Evolutionary conservation across 1,140 invertebrate species (phyloP), one percentile per base, ranked within the genome.

Genomic region (Caenorhabditis briggsae): DNA sequence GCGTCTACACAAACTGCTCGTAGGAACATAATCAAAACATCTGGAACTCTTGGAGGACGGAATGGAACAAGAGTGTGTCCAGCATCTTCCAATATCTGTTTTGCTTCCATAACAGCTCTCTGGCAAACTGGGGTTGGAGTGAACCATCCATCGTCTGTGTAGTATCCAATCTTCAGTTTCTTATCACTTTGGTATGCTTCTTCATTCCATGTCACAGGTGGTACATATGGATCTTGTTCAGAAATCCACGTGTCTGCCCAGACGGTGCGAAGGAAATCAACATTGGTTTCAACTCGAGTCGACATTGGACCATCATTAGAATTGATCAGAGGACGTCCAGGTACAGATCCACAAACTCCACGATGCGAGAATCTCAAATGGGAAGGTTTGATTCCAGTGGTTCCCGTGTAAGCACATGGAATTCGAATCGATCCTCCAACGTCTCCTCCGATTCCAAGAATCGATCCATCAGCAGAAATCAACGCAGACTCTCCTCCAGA

Each of bases 371-470:
- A 78, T 53, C 59, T 65, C 55, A 50, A 64, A 61, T 86, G 58
- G 9, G 61, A 82, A 56, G 82, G 74, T 46, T 88, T 88, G 43
- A 88, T 50, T 64, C 85, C 85, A 55, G 87, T 74, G 20, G 88
- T 88, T 53, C 87, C 88, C 12, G 50, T 92, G 84, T 92, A 90
- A 46, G 85, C 61, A 56, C 88, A 83, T n/a, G 92, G 92, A 53
- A 92, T 92, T 11, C 93, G 88, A n/a, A 93, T 88, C 25, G 91
- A 92, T 58, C 92, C 92, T 14, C 92, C 92, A 74, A 93, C 90
- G 82, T 93, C 92, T 55, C 87, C 90, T 14, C 93, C 93, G 82
- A 93, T 89, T 33, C 93, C 93, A 33, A 93, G 55, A 25, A 93
- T 84, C 5, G 91, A 92, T n/a, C 92, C 93, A 50, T 88, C 89